Evolutionary conservation across 2,888 invertebrate genomes (phyloP).

Genomic region (Ornithoptera priamus): DNA sequence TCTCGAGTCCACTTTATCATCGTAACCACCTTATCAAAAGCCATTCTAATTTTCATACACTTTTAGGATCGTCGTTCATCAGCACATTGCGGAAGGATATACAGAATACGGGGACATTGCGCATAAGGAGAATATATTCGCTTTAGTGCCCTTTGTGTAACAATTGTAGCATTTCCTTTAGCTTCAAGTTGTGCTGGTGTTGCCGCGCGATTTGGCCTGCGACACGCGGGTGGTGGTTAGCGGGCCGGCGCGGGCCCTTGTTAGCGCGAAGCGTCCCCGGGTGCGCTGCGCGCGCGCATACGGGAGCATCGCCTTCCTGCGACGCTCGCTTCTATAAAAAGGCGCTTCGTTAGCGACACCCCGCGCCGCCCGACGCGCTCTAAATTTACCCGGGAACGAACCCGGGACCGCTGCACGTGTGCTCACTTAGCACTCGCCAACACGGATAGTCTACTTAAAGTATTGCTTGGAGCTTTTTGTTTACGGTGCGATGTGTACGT

Average conservation of each 20-base stretch:
- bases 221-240: not conserved
- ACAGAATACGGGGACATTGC: too few relatives aligned
- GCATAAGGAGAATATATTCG: too few relatives aligned
- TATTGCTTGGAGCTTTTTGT: constrained; percentile 38
- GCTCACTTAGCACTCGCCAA: constrained; percentile 67
- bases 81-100: too few relatives aligned
- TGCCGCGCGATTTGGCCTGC: too few relatives aligned
- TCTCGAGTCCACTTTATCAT: too few relatives aligned
- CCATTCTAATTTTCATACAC: too few relatives aligned
- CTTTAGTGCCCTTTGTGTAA: too few relatives aligned
- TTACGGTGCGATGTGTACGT: constrained; percentile 21
- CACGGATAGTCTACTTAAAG: constrained; percentile 58
- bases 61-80: too few relatives aligned
- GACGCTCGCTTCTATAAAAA: constrained; percentile 70
- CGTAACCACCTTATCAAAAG: too few relatives aligned
- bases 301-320: constrained; percentile 17
- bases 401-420: constrained; percentile 68
- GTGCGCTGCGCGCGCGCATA: not conserved
- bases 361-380: constrained; percentile 50
- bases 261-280: not conserved
- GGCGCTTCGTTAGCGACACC: constrained; percentile 66
- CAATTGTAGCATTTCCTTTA: too few relatives aligned
- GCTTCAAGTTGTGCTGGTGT: too few relatives aligned
- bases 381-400: constrained; percentile 74
- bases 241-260: not conserved